Evolutionary conservation across 2,113 vertebrate species (phyloP), one percentile per base, ranked within the genome.

Genomic region (Columba livia): DNA sequence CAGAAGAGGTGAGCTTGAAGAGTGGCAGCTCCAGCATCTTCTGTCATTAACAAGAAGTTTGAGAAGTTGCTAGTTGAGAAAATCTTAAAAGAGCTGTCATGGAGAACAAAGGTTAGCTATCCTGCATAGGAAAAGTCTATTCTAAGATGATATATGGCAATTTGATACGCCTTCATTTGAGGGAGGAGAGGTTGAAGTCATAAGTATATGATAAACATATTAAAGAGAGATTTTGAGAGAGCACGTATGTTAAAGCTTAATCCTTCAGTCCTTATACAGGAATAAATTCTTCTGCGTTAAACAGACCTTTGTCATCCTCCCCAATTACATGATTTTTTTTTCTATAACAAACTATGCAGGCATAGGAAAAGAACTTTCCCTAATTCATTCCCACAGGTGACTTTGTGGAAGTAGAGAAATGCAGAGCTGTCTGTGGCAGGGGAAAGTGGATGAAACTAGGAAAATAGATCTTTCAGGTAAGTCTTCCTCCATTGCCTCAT

Each of bases 161-260:
- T 90, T 93, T 93, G 61, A 83, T 90, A 88, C 14, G 79, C 88
- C 92, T 94, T 94, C 96, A 26, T 88, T 93, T 94, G 93, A 91
- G 65, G 95, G 92, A 95, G 93, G 85, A 91, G 92, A 95, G 20
- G 65, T 60, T 96, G 90, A 96, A 93, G 88, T 95, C 92, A 90
- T 95, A 91, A 94, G 91, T 95, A 61, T 48, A 72, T 54, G 83
- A 96, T 84, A 92, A 96, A 94, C 34, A 61, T 77, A 88, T 54
- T 69, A 88, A 89, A 79, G 67, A 93, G 56, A 92, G 65, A 53
- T 86, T 84, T 78, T 24, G 48, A 57, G 65, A 77, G 57, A 53
- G 16, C 65, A 57, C 0, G 0, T 85, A 90, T 12, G 7, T 83
- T 96, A 90, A 84, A 94, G 11, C 8, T 34, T 91, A 44, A 53